These are phyloP conservation scores for Tapera naevia DNA, from an alignment of 2,797 vertebrate species.

Conservation along the genomic window DNA sequence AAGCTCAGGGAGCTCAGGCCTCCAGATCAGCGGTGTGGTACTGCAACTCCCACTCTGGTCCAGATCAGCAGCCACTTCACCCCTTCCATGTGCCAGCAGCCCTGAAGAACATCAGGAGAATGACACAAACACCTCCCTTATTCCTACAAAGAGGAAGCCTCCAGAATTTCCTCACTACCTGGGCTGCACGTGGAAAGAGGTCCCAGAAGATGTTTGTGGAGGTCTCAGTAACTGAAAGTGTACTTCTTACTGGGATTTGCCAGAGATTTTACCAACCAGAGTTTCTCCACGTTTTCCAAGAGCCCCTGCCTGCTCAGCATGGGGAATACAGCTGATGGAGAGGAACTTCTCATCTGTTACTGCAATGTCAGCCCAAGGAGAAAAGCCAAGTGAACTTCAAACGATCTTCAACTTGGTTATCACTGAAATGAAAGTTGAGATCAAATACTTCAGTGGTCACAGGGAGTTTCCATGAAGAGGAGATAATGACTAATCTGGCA, in stretches of 20 bases:
- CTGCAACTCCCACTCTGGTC: neutral
- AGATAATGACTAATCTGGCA: neutral
- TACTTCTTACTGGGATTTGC: neutral
- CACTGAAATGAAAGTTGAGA: neutral
- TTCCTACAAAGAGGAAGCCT: neutral
- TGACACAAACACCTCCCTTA: neutral
- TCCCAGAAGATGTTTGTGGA: neutral
- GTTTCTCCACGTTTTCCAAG: neutral
- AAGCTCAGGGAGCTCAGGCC: neutral
- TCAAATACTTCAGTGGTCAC: neutral
- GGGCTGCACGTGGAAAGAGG: neutral
- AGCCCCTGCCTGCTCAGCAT: neutral
- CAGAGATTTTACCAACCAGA: neutral
- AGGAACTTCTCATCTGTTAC: neutral
- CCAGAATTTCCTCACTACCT: neutral
- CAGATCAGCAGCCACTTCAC: neutral
- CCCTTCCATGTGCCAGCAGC: rapidly evolving
- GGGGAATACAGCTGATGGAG: neutral
- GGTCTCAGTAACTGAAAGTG: neutral
- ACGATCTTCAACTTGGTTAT: neutral
- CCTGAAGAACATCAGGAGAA: neutral
- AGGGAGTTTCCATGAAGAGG: neutral
- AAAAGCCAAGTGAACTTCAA: neutral
- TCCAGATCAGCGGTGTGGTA: neutral
- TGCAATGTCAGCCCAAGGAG: neutral